Percentiles rank a stretch among this genome's conserved stretches.
phyloP scores from a whole-genome alignment of 2,113 vertebrate species.

The Ondatra zibethicus region DNA sequence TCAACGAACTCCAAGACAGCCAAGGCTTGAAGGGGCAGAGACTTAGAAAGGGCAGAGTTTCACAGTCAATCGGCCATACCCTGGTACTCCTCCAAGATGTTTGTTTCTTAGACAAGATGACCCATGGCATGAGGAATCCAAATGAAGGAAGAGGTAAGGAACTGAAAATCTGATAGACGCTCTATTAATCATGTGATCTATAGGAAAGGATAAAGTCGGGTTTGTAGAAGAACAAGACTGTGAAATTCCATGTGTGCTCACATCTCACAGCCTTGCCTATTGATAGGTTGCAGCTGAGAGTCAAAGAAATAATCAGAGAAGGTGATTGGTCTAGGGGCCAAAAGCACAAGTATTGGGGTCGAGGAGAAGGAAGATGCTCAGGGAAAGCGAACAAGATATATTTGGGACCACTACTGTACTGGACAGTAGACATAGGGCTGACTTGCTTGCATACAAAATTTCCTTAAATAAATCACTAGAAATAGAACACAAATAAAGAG shows the following conservation, averaged over 20 bases:
- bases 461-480: not conserved
- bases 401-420: not conserved
- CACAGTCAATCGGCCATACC: not conserved
- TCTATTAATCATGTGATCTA: not conserved
- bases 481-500: not conserved
- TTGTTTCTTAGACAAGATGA: not conserved
- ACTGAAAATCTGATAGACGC: not conserved
- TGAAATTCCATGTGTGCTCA: not conserved
- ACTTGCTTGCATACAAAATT: not conserved
- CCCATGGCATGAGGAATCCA: not conserved
- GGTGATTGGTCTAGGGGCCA: not conserved
- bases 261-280: not conserved
- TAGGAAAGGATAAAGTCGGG: not conserved
- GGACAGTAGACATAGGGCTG: not conserved
- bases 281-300: not conserved
- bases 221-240: not conserved
- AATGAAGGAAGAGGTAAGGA: not conserved
- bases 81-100: not conserved
- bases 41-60: not conserved
- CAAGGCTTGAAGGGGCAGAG: not conserved
- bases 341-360: not conserved
- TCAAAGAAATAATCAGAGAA: not conserved
- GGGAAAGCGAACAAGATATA: not conserved
- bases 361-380: fast-evolving
- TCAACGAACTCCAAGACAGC: not conserved